Evolutionary conservation across 2,113 vertebrate species (phyloP).

Genomic region (Pterocles orientalis): DNA sequence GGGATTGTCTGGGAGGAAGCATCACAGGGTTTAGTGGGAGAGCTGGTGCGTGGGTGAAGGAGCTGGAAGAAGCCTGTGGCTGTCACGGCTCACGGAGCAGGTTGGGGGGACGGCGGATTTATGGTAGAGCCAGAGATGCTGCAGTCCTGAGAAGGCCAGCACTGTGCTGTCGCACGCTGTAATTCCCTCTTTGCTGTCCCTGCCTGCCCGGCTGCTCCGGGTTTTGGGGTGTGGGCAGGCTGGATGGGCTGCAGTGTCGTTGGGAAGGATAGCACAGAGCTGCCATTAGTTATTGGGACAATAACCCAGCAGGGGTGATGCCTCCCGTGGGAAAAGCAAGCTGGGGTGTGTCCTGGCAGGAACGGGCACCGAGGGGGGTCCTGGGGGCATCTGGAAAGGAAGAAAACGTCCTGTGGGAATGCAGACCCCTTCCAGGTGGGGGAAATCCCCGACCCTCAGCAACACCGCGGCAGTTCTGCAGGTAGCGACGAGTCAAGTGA

Average conservation of each 20-base stretch:
- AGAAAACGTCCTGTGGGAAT: neutral
- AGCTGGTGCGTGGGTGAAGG: neutral
- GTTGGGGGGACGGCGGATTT: neutral
- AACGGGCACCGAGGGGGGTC: fast-evolving
- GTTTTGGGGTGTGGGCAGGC: neutral
- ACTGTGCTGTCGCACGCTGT: fast-evolving
- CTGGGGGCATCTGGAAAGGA: neutral
- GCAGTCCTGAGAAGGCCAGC: neutral
- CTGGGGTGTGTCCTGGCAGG: neutral
- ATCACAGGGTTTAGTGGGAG: neutral
- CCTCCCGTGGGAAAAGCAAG: neutral
- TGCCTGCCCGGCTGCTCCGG: neutral
- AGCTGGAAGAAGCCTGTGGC: neutral
- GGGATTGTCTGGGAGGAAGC: neutral
- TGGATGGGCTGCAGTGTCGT: neutral
- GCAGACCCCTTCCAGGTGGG: neutral
- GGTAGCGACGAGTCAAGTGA: neutral
- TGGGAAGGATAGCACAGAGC: neutral
- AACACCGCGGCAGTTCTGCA: neutral
- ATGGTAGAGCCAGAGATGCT: neutral
- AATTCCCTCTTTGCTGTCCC: neutral
- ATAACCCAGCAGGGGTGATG: neutral
- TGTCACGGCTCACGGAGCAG: neutral
- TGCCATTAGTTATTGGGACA: neutral
- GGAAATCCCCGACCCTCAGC: neutral